These are phyloP conservation scores for Mustelus asterias DNA, from an alignment of 2,113 vertebrate genomes.

Conservation along the genomic window DNA sequence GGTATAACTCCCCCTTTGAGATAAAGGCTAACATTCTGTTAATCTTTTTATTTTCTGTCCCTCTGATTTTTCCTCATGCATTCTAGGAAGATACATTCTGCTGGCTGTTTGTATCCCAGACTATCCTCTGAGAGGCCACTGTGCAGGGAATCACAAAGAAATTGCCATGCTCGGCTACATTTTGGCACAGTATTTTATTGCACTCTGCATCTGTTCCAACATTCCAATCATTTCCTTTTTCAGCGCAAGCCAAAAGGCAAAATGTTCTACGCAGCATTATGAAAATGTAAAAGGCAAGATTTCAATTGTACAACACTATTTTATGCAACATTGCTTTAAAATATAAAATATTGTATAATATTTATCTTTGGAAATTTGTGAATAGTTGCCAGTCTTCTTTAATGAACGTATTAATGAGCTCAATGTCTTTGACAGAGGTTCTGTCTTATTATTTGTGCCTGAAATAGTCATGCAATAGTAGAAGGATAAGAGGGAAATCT, in stretches of 20 bases:
- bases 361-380: background rate
- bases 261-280: background rate
- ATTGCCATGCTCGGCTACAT: background rate
- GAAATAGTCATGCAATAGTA: background rate
- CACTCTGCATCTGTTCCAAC: background rate
- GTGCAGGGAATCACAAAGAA: background rate
- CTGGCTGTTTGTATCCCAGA: background rate
- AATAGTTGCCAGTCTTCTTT: background rate
- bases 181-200: background rate
- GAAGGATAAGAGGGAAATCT: conserved; percentile 21
- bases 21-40: background rate
- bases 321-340: background rate
- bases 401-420: background rate
- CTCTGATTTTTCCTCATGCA: background rate
- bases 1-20: background rate
- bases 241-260: background rate
- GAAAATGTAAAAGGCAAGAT: background rate
- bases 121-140: background rate
- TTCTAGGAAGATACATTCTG: background rate
- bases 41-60: background rate
- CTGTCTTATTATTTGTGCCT: background rate
- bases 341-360: background rate
- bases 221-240: background rate
- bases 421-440: background rate
- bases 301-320: background rate